These are phyloP conservation scores for Anastrepha obliqua DNA, from an alignment of 1,140 invertebrate genomes.

Conservation along the genomic window DNA sequence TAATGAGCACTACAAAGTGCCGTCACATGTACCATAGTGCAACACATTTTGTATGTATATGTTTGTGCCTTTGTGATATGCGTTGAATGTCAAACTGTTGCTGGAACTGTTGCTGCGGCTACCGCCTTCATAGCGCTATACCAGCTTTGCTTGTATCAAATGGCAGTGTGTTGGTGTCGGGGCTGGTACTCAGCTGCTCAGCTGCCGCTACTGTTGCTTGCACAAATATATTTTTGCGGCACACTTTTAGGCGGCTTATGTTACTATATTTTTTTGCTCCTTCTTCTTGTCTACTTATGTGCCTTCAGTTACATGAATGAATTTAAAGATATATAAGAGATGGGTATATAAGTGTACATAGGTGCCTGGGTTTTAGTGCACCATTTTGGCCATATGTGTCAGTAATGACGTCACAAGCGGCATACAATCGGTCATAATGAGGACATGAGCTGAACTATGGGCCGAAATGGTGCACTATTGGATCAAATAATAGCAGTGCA, in stretches of 20 bases:
- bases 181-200: background rate
- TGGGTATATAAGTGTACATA: background rate
- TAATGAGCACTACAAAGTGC: constrained; percentile 17
- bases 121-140: constrained; percentile 8
- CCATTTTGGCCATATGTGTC: constrained; percentile 63
- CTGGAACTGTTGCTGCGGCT: constrained; percentile 58
- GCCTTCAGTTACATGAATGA: background rate
- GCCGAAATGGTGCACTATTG: background rate
- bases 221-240: constrained; percentile 59
- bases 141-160: background rate
- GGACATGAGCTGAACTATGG: background rate
- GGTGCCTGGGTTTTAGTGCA: constrained; percentile 16
- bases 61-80: background rate
- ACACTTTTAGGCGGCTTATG: constrained; percentile 62
- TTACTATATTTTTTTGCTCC: background rate
- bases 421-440: constrained; percentile 49
- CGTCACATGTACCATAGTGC: background rate
- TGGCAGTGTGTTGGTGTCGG: background rate
- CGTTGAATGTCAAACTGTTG: constrained; percentile 66
- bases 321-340: background rate
- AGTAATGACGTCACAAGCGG: constrained; percentile 68
- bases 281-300: background rate
- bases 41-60: background rate
- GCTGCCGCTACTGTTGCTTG: constrained; percentile 9
- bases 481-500: too few species aligned